A percentile compares a stretch with the other conserved stretches of the same genome.
These are phyloP conservation scores for Plusia festucae DNA, from an alignment of 2,888 invertebrate species.

Conservation along the genomic window DNA sequence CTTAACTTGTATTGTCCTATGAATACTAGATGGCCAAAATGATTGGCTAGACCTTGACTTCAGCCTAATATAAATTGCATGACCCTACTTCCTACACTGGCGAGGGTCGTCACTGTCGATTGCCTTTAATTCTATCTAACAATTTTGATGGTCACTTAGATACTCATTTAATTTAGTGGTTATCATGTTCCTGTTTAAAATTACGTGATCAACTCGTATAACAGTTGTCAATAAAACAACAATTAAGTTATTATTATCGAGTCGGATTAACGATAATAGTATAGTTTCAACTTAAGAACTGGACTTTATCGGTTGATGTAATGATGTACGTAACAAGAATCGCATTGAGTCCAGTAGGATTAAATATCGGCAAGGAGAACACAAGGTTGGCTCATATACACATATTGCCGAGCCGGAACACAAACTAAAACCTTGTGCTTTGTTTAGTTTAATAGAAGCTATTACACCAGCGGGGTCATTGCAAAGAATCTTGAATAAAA, in stretches of 20 bases:
- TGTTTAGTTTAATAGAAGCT: slow-evolving; percentile 59
- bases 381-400: slow-evolving; percentile 52
- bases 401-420: slow-evolving; percentile 57
- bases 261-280: background rate
- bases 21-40: slow-evolving; percentile 84
- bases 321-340: slow-evolving; percentile 16
- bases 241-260: background rate
- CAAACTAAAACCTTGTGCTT: slow-evolving; percentile 58
- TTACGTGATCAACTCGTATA: background rate
- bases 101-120: slow-evolving; percentile 81
- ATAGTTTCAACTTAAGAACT: slow-evolving; percentile 7
- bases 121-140: slow-evolving; percentile 74
- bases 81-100: slow-evolving; percentile 85
- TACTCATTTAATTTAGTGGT: slow-evolving; percentile 43
- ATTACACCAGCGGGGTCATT: slow-evolving; percentile 54
- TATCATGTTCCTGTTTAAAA: slow-evolving; percentile 29
- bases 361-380: slow-evolving; percentile 44
- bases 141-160: slow-evolving; percentile 64
- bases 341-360: slow-evolving; percentile 48
- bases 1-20: slow-evolving; percentile 83
- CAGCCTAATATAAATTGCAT: slow-evolving; percentile 84
- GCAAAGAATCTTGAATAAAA: slow-evolving; percentile 48
- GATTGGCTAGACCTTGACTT: slow-evolving; percentile 87
- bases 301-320: background rate
- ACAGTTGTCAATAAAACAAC: background rate